phyloP scores from a whole-genome alignment of 1,140 invertebrate genomes.

The Anoplophora glabripennis region DNA sequence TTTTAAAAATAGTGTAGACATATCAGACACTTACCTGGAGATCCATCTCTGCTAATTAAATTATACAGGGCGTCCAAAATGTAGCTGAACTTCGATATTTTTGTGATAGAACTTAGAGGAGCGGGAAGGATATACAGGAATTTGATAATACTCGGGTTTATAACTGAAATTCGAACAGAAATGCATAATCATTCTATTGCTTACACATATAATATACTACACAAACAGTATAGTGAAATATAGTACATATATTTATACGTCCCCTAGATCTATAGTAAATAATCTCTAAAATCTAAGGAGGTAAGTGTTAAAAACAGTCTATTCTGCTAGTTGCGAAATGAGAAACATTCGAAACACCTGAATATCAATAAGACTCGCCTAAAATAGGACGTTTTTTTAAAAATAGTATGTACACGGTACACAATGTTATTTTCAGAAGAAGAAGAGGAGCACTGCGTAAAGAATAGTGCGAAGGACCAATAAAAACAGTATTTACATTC shows the following conservation, averaged over 20 bases:
- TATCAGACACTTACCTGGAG: not conserved
- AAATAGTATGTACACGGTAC: not conserved
- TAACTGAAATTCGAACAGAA: not conserved
- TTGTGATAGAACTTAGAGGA: not conserved
- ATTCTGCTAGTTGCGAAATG: not conserved
- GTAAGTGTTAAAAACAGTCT: not conserved
- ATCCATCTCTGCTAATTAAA: not conserved
- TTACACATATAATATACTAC: not conserved
- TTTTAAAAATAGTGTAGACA: not conserved
- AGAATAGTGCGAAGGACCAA: too few relatives aligned
- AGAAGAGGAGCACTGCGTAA: not conserved
- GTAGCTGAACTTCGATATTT: not conserved
- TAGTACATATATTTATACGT: slow-evolving; percentile 13
- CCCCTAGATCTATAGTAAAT: not conserved
- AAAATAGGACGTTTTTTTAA: not conserved
- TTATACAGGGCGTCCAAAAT: not conserved
- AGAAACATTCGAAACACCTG: not conserved
- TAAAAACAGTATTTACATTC: not conserved
- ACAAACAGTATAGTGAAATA: not conserved
- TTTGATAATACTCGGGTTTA: too few relatives aligned
- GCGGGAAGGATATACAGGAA: not conserved
- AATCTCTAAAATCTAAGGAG: not conserved
- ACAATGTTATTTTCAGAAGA: not conserved
- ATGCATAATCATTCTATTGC: not conserved
- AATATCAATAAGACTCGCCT: not conserved